Percentiles rank a stretch among this genome's conserved stretches.
Conservation (phyloP, 1,140 invertebrate species). For the Papilio glaucus region DNA sequence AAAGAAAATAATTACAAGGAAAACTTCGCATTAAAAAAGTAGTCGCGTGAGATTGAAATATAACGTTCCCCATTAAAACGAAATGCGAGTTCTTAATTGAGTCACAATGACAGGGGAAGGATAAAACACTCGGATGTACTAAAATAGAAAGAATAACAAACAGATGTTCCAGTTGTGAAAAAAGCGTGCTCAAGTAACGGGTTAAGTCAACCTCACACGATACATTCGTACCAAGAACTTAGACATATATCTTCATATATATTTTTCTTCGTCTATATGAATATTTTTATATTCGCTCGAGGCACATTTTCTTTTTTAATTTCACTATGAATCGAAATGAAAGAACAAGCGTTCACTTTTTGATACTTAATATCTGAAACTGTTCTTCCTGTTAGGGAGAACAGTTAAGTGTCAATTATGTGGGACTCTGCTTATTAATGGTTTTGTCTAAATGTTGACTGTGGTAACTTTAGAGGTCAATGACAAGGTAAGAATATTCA, state of each 20-base stretch:
- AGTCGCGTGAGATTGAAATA: constrained; percentile 54
- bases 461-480: no score
- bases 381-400: no score
- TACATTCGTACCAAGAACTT: constrained; percentile 30
- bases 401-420: no score
- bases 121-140: constrained; percentile 66
- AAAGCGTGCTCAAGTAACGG: constrained; percentile 60
- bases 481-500: no score
- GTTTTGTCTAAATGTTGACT: no score
- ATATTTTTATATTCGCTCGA: no score
- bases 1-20: constrained; percentile 52
- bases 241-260: no score
- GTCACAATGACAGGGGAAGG: constrained; percentile 70
- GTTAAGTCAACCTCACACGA: constrained; percentile 49
- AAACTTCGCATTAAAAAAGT: constrained; percentile 55
- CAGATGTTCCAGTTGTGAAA: constrained; percentile 73
- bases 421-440: no score
- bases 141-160: constrained; percentile 78
- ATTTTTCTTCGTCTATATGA: no score
- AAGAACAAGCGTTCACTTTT: no score
- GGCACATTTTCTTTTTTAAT: constrained; percentile 12
- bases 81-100: constrained; percentile 72
- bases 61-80: constrained; percentile 63
- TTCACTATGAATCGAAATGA: no score
- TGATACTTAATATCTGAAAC: no score